Evolutionary conservation across 2,113 vertebrate species (phyloP), one percentile per base, ranked within the genome.

Genomic region (Rostratula benghalensis): DNA sequence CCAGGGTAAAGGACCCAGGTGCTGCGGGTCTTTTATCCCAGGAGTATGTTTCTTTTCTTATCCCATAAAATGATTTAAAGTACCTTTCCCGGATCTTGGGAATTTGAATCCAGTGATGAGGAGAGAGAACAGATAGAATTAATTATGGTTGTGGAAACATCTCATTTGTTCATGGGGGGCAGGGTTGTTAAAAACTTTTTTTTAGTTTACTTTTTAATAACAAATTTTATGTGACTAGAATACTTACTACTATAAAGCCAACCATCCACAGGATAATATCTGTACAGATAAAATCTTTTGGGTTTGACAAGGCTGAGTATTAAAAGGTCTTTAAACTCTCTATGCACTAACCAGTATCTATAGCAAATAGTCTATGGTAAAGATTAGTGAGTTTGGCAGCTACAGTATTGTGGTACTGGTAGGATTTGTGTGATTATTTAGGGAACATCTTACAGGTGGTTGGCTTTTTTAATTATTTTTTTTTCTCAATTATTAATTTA

Each of bases 191-290:
- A 89, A 65, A 61, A 48, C 13, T 18, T 82, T 43, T 63, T 63
- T 82, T 76, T 46, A 35, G 11, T 11, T 82, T 43, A 25, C 20
- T 75, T 89, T 70, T 71, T 56, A 77, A 21, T 54, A 67, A 54
- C 5, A 65, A 51, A 41, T 59, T 35, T 2, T 64, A 50, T 0
- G 0, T 41, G 10, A 75, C 13, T 78, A 30, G 33, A 56, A 3
- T 82, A 18, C 24, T 78, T 65, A 27, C 3, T 93, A 13, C 37
- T 67, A 7, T 63, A 70, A 84, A 89, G 70, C 27, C 3, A 53
- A 4, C 59, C 22, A 37, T 19, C 4, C 11, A 19, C 35, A 69
- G 31, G 37, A 37, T 65, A 81, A 18, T 15, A 31, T 54, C 43
- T 37, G 5, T 73, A 37, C 57, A 5, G 65, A 68, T 60, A 23